These are phyloP conservation scores for Zalophus californianus DNA, from an alignment of 2,797 vertebrate genomes.

Conservation along the genomic window DNA sequence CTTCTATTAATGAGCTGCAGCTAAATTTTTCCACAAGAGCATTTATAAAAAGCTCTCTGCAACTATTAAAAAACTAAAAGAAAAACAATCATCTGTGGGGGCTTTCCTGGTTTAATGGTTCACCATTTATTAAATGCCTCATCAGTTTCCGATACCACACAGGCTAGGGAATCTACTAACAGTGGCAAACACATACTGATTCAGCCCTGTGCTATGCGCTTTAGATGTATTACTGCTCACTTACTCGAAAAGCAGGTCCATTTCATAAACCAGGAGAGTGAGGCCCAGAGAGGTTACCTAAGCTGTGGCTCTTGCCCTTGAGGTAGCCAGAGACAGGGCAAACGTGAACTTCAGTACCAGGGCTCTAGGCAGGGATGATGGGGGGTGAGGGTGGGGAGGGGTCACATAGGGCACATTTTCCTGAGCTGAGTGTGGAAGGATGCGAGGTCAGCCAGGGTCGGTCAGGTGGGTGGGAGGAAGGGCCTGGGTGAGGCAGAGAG, in stretches of 20 bases:
- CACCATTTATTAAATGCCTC: not conserved
- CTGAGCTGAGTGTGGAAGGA: not conserved
- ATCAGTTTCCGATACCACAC: not conserved
- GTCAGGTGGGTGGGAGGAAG: not conserved
- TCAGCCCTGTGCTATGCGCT: accelerated
- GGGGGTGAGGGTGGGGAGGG: not conserved
- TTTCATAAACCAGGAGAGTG: not conserved
- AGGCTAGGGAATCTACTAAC: not conserved
- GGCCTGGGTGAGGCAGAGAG: not conserved
- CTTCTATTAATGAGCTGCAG: slow-evolving; percentile 19
- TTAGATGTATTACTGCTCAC: not conserved
- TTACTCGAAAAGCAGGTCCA: not conserved
- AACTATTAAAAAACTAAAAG: not conserved
- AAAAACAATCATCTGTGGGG: not conserved
- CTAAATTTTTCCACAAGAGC: not conserved
- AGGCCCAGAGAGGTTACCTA: not conserved
- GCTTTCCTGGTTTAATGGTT: not conserved
- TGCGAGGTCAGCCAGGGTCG: not conserved
- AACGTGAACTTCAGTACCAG: not conserved
- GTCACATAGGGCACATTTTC: not conserved
- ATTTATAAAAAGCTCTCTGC: slow-evolving; percentile 33
- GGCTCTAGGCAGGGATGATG: not conserved
- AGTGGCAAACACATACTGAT: accelerated
- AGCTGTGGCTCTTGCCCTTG: not conserved
- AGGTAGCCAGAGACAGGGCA: not conserved